phyloP scores from a whole-genome alignment of 1,140 invertebrate genomes.

The Mylabris phalerata region DNA sequence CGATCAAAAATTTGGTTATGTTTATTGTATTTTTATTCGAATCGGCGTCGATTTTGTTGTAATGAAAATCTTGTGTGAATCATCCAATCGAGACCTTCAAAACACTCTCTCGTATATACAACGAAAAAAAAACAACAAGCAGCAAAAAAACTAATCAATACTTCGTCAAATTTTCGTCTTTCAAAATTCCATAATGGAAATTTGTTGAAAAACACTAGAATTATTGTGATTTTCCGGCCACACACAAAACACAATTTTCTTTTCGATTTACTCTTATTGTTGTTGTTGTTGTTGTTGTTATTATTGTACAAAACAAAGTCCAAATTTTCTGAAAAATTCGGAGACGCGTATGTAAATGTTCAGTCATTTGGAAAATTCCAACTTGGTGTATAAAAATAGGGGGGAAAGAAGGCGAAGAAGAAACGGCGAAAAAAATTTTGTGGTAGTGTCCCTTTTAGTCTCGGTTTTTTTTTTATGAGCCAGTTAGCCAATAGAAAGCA shows the following conservation, averaged over 20 bases:
- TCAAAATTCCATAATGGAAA: slow-evolving; percentile 21
- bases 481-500: slow-evolving; percentile 42
- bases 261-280: slow-evolving; percentile 2
- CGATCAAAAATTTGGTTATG: background rate
- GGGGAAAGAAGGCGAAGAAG: too few species aligned
- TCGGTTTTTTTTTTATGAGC: slow-evolving; percentile 38
- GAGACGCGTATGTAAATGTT: slow-evolving; percentile 39
- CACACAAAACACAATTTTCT: slow-evolving; percentile 14
- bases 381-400: slow-evolving; percentile 1
- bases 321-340: slow-evolving; percentile 36
- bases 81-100: slow-evolving; percentile 26
- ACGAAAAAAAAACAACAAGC: too few species aligned
- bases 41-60: background rate
- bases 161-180: slow-evolving; percentile 28
- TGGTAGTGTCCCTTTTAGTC: slow-evolving; percentile 29
- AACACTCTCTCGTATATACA: slow-evolving; percentile 15
- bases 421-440: slow-evolving; percentile 27
- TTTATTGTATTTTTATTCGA: background rate
- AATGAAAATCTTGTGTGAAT: background rate
- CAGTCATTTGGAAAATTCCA: slow-evolving; percentile 44
- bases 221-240: slow-evolving; percentile 16
- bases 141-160: slow-evolving; percentile 34
- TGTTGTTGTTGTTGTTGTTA: slow-evolving; percentile 14
- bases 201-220: too few species aligned
- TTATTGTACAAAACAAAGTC: slow-evolving; percentile 9